Percentiles rank a stretch among this genome's conserved stretches.
Conservation (phyloP, 1,140 invertebrate genomes). For the Trachymyrmex cornetzi region DNA sequence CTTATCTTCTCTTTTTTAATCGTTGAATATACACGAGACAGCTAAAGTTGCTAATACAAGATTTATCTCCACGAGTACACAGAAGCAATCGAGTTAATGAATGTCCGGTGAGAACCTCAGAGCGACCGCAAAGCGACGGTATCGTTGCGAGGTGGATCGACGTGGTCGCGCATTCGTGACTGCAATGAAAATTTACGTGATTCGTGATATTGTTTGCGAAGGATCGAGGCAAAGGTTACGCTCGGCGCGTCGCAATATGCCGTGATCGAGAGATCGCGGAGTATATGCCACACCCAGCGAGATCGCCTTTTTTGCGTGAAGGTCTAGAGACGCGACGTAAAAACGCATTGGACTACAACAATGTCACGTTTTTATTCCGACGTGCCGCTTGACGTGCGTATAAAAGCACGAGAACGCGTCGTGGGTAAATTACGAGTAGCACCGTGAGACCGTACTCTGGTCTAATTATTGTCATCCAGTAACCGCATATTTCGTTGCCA, state of each 20-base stretch:
- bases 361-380: not conserved
- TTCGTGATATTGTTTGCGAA: not conserved
- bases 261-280: constrained; percentile 14
- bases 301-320: constrained; percentile 8
- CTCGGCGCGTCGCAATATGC: not conserved
- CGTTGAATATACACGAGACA: not conserved
- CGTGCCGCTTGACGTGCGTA: not conserved
- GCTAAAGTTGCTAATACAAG: not conserved
- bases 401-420: not conserved
- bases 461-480: not conserved
- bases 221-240: constrained; percentile 34
- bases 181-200: constrained; percentile 18
- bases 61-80: constrained; percentile 5
- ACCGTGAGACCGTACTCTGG: not conserved
- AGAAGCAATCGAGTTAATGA: constrained; percentile 33
- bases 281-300: constrained; percentile 12
- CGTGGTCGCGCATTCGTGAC: constrained; percentile 32
- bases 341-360: not conserved
- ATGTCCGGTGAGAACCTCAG: constrained; percentile 21
- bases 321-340: not conserved
- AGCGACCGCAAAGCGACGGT: constrained; percentile 29
- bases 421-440: not conserved
- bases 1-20: not conserved
- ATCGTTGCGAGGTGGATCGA: constrained; percentile 2
- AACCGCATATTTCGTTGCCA: constrained; percentile 18